Evolutionary conservation across 2,797 vertebrate species (phyloP), one percentile per base, ranked within the genome.

Genomic region (Sitta carolinensis): DNA sequence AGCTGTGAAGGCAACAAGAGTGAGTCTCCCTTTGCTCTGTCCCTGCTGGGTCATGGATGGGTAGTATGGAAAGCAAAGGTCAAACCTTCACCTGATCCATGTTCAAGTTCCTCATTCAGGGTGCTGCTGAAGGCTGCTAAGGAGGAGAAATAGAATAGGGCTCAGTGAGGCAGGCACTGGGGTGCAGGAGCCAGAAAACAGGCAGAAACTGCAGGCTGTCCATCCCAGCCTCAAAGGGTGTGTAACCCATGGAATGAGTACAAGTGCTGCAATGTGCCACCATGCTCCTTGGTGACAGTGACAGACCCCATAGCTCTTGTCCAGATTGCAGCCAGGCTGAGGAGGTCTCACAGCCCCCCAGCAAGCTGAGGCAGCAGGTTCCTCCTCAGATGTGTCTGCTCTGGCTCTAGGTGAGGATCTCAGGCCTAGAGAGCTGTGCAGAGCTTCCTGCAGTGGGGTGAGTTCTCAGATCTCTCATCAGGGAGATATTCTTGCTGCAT

Each of bases 1-100:
- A 90, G 36, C 54, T 75, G 57, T 5, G 36, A 89, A 63, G 64
- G 74, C 84, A 66, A 74, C 61, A 72, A 82, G 54, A 74, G 97
- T 97, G 92, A 96, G 97, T 95, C 5, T 82, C 54, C 30, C 14
- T 48, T 21, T 66, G 16, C 14, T 8, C 43, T 63, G 23, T 55
- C 16, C 10, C 23, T 70, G 70, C 45, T 61, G 62, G 76, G 47
- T 66, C 34, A 52, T 20, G 32, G 38, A 32, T 0, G 2, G 52
- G 34, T 48, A 17, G 14, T 27, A 19, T 11, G 26, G 32, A 69
- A 76, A 85, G 52, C 26, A 66, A 48, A 73, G n/a, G 13, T 36
- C 30, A 64, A 72, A 70, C 18, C 22, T 51, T 55, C 30, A 40
- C 47, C 48, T 58, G 34, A 34, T 62, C 43, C 1, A 0, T 16